These are phyloP conservation scores for Crocidura indochinensis DNA, from an alignment of 2,797 vertebrate genomes.

Conservation along the genomic window DNA sequence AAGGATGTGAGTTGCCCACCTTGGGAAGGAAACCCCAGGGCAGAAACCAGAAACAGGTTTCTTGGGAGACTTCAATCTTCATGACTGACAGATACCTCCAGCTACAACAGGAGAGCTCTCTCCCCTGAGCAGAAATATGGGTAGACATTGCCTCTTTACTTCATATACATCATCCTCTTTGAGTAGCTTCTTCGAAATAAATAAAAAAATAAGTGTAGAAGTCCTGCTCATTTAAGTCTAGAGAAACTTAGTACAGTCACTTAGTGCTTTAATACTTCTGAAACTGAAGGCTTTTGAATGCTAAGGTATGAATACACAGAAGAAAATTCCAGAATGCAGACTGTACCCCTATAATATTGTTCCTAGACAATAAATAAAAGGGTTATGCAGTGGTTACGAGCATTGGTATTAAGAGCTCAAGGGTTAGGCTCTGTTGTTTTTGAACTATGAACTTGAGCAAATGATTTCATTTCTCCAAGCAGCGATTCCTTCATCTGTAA, in stretches of 20 bases:
- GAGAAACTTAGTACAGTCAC: background rate
- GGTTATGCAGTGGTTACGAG: background rate
- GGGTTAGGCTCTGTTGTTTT: background rate
- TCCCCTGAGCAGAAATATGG: background rate
- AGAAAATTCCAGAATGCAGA: constrained; percentile 16
- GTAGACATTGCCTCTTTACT: background rate
- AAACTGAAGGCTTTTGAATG: background rate
- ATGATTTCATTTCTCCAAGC: constrained; percentile 52
- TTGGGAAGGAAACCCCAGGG: background rate
- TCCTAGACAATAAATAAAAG: background rate
- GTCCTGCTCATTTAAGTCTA: background rate
- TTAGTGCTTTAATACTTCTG: background rate
- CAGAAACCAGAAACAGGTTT: background rate
- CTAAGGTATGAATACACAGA: background rate
- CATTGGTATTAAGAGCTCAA: background rate
- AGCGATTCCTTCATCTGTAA: constrained; percentile 2
- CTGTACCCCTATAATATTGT: background rate
- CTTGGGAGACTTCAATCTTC: background rate
- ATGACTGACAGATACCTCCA: background rate
- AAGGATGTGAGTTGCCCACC: background rate
- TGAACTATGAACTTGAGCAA: constrained; percentile 42
- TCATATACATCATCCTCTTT: background rate
- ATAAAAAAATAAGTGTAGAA: background rate
- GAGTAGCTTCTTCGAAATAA: background rate
- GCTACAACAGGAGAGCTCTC: background rate